Conservation (phyloP, 2,888 invertebrate genomes). For the Poecilobothrus nobilitatus region DNA sequence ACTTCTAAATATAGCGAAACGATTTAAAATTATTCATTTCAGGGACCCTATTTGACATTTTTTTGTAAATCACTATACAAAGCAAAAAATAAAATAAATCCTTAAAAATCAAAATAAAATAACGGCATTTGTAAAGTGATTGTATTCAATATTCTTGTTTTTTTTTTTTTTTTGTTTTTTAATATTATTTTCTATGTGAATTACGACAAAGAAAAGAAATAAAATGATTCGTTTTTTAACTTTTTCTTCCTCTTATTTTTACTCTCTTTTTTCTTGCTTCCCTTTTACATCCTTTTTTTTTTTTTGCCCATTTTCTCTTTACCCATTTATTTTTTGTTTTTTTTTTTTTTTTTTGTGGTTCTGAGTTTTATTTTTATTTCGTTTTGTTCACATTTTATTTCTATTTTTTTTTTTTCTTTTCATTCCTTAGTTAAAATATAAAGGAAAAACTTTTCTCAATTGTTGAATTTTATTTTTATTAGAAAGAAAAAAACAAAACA, state of each 20-base stretch:
- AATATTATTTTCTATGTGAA: neutral
- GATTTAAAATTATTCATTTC: constrained; percentile 3
- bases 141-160: neutral
- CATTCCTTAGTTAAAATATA: neutral
- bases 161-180: neutral
- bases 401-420: neutral
- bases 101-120: too few relatives aligned
- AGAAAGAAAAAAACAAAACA: neutral
- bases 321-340: too few relatives aligned
- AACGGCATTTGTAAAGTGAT: neutral
- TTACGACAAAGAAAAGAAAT: neutral
- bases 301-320: too few relatives aligned
- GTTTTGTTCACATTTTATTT: neutral
- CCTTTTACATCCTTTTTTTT: too few relatives aligned
- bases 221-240: neutral
- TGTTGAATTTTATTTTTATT: neutral
- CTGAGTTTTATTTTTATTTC: too few relatives aligned
- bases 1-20: neutral
- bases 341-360: too few relatives aligned
- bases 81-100: too few relatives aligned
- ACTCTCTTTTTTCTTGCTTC: too few relatives aligned
- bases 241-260: too few relatives aligned
- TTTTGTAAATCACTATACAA: neutral
- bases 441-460: neutral
- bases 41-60: neutral